Evolutionary conservation across 2,888 invertebrate species (phyloP).

Genomic region (Cosmia pyralina): DNA sequence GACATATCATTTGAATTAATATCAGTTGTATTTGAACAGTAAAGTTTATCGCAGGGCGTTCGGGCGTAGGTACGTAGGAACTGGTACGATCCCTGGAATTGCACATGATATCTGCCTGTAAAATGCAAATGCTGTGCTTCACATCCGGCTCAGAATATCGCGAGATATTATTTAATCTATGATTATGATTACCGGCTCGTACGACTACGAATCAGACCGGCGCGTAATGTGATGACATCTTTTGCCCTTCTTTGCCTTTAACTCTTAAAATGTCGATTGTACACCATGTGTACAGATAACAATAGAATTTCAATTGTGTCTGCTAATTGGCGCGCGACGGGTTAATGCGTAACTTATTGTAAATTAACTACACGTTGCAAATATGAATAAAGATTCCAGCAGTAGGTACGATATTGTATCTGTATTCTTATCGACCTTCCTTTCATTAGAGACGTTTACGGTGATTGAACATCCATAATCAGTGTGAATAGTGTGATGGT

Average conservation of each 20-base stretch:
- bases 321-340: no score
- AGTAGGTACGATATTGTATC: conserved; percentile 41
- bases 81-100: conserved; percentile 59
- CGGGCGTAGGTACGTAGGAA: conserved; percentile 38
- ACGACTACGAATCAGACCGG: conserved; percentile 37
- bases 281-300: no score
- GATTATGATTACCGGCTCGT: conserved; percentile 59
- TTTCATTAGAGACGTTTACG: conserved; percentile 60
- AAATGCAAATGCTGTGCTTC: conserved; percentile 76
- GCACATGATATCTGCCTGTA: conserved; percentile 67
- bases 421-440: conserved; percentile 62
- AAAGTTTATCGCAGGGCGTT: conserved; percentile 56
- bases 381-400: conserved; percentile 59
- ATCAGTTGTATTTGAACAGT: conserved; percentile 56
- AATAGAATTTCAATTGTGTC: no score
- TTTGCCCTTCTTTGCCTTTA: conserved; percentile 63
- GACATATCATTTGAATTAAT: conserved; percentile 42
- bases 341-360: conserved; percentile 51
- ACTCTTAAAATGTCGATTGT: no score
- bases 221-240: conserved; percentile 60
- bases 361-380: conserved; percentile 38
- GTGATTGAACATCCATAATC: conserved; percentile 57
- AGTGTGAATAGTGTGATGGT: conserved; percentile 43
- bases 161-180: conserved; percentile 67
- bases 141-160: conserved; percentile 77